Evolutionary conservation across 2,113 vertebrate species (phyloP), one percentile per base, ranked within the genome.

Genomic region (Castor canadensis): DNA sequence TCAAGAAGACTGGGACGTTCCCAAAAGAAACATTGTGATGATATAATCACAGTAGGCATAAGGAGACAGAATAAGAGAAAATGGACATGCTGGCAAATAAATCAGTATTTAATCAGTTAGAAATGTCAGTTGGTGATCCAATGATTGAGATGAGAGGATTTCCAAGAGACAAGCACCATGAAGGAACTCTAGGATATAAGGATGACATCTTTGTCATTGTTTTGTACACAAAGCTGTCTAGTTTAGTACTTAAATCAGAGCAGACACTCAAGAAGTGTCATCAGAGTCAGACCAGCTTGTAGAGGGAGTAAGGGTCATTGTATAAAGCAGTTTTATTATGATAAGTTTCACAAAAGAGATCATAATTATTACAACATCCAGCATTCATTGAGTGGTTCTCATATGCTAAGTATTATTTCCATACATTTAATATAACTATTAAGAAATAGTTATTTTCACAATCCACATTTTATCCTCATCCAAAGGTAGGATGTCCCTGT

Each of bases 1-100:
- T 89, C 30, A 30, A 87, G 88, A 72, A 95, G 30, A 72, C 32
- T 43, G n/a, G 3, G 64, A 85, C 81, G 83, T 82, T 95, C 32
- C 28, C 1, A 54, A 62, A 84, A 89, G 76, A 58, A 71, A 94
- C 96, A 73, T 3, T 79, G 49, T 30, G 52, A 91, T 81, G 82
- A 93, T 3, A 49, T n/a, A 45, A n/a, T 32, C 67, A 43, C 1
- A 75, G 17, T 35, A 75, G 81, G 52, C 40, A 45, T 0, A 9
- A 84, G 35, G 32, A 72, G 30, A 40, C 0, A 73, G 72, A 47
- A 66, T 58, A 32, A n/a, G 58, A 71, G 56, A 69, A 90, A 75
- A 64, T 30, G 47, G 72, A 62, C 52, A 64, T 13, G 43, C 16
- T n/a, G 28, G 5, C 26, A n/a, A 56, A 30, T 7, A 12, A 28